Evolutionary conservation across 2,797 vertebrate species (phyloP).

Genomic region (Hyperoplus immaculatus): DNA sequence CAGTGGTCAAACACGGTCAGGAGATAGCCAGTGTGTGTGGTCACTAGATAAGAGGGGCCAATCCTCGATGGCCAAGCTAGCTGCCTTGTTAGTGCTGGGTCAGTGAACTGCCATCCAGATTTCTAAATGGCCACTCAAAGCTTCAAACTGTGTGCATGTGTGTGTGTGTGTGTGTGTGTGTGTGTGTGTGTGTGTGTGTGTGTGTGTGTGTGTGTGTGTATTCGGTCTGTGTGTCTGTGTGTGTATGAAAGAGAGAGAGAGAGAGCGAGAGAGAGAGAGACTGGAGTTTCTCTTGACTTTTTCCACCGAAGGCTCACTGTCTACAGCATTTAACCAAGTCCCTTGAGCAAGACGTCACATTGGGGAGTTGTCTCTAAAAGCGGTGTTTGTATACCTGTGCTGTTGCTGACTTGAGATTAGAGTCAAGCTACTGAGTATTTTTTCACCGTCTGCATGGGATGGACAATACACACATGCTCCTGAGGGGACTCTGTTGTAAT

Average conservation of each 20-base stretch:
- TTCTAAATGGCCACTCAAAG: constrained; percentile 82
- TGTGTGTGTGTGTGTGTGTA: constrained; percentile 5
- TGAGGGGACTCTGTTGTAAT: constrained; percentile 53
- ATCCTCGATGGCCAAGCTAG: constrained; percentile 60
- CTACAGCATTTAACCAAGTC: constrained; percentile 51
- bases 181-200: constrained; percentile 31
- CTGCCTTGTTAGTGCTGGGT: constrained; percentile 81
- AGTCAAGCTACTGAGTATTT: constrained; percentile 42
- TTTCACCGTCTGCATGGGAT: constrained; percentile 31
- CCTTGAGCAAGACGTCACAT: constrained; percentile 32
- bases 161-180: constrained; percentile 40
- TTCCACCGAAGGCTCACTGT: constrained; percentile 59
- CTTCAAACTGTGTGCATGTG: constrained; percentile 41
- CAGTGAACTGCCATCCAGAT: constrained; percentile 84
- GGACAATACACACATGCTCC: constrained; percentile 22
- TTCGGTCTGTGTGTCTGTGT: no score
- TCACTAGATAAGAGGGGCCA: constrained; percentile 73
- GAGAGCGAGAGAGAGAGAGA: not conserved
- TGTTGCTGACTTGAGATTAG: constrained; percentile 48
- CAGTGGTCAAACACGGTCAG: constrained; percentile 74
- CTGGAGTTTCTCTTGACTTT: constrained; percentile 63
- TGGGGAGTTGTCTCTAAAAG: constrained; percentile 53
- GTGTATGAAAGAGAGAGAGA: no score
- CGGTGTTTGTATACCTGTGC: constrained; percentile 51
- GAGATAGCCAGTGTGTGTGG: constrained; percentile 70